Evolutionary conservation across 2,888 invertebrate species (phyloP).

Genomic region (Gastrophysa polygoni): DNA sequence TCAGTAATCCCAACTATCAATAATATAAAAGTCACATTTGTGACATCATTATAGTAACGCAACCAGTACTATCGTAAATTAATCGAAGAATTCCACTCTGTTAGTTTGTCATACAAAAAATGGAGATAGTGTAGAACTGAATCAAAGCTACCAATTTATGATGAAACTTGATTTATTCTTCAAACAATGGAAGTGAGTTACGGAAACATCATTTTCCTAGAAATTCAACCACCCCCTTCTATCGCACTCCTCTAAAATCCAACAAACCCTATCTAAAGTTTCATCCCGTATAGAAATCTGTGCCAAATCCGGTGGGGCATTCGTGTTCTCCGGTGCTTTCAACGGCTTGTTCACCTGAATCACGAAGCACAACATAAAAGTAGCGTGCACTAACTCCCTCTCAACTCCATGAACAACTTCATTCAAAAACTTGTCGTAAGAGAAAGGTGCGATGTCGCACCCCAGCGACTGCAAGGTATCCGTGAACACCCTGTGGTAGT

Average conservation of each 20-base stretch:
- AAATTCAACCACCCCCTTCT: slow-evolving; percentile 6
- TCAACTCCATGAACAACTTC: slow-evolving; percentile 14
- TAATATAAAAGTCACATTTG: too few species aligned
- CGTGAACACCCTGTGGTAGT: slow-evolving; percentile 17
- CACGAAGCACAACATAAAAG: slow-evolving; percentile 17
- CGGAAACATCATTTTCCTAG: neutral
- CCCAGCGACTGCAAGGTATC: slow-evolving; percentile 14
- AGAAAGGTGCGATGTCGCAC: slow-evolving; percentile 13
- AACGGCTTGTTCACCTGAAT: neutral
- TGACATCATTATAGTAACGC: too few species aligned
- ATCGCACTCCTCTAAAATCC: slow-evolving; percentile 12
- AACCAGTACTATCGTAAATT: too few species aligned
- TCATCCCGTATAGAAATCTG: neutral
- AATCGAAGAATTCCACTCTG: too few species aligned
- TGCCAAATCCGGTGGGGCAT: neutral
- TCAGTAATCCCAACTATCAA: too few species aligned
- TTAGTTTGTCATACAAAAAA: too few species aligned
- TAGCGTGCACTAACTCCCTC: slow-evolving; percentile 11
- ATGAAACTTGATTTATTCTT: too few species aligned
- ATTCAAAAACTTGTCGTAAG: slow-evolving; percentile 17
- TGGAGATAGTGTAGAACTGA: too few species aligned
- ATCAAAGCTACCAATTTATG: too few species aligned
- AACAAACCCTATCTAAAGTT: slow-evolving; percentile 1
- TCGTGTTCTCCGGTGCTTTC: neutral
- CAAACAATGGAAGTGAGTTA: too few species aligned